phyloP scores from a whole-genome alignment of 2,797 vertebrate species.

The Ctenopoma multispine region DNA sequence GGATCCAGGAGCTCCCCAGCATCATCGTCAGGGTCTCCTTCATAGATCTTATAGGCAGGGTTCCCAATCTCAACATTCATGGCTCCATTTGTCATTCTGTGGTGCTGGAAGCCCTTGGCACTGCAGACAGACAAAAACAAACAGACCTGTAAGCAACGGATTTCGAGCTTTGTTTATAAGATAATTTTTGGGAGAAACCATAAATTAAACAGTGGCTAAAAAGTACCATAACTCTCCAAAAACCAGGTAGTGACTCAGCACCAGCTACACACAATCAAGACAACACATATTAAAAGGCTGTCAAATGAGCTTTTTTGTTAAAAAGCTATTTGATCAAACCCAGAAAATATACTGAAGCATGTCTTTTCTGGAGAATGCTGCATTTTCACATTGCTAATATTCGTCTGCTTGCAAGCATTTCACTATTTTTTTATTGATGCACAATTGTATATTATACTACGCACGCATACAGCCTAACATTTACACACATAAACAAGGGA shows the following conservation, averaged over 20 bases:
- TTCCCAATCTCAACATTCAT: constrained; percentile 97
- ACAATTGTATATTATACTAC: constrained; percentile 48
- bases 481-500: constrained; percentile 66
- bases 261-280: constrained; percentile 52
- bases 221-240: constrained; percentile 30
- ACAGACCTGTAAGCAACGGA: neutral
- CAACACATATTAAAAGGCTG: constrained; percentile 58
- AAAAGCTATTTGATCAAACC: constrained; percentile 77
- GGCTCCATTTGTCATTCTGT: constrained; percentile 94
- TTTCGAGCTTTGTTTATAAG: constrained; percentile 14
- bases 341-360: constrained; percentile 57
- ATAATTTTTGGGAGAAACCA: constrained; percentile 16
- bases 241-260: constrained; percentile 44
- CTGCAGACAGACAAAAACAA: constrained; percentile 70
- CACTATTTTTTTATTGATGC: constrained; percentile 51
- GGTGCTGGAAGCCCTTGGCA: constrained; percentile 96
- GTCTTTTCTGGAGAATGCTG: constrained; percentile 70
- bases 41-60: constrained; percentile 96
- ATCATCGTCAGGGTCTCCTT: constrained; percentile 92
- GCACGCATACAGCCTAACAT: constrained; percentile 62
- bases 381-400: constrained; percentile 69
- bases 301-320: constrained; percentile 69
- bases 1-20: constrained; percentile 93
- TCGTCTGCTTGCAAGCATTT: constrained; percentile 64
- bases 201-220: constrained; percentile 35